Base-by-base conservation (phyloP, 2,797 vertebrate species). In the Crypturellus tataupa region DNA sequence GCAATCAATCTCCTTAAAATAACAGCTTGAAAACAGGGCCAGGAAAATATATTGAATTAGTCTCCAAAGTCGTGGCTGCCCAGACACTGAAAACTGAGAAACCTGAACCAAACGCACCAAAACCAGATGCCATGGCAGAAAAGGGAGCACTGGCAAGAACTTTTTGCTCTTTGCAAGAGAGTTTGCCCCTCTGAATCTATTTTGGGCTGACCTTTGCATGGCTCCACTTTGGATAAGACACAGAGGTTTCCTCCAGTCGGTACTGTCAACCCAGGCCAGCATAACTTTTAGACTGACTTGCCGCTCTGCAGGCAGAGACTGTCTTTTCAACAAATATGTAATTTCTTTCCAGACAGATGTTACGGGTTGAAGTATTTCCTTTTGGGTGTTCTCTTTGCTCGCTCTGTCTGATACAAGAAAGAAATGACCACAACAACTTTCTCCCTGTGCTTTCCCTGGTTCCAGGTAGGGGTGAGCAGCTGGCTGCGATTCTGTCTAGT, bases 401-500 rank as follows among this genome's bases (percentile, higher is more conserved):
- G 20, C 17, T 49, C 44, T 47, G 44, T 17, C 33, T 63, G 59
- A 44, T 60, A 58, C 3, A 2, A 47, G 76, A 27, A 31, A 40
- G 80, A 71, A 84, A 64, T 33, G 21, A 64, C 46, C 2, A 1
- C 75, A 65, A 67, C 69, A 78, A 60, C 70, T 56, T 77, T 81
- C 75, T 87, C 56, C 79, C 35, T 73, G 12, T 77, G 70, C 25
- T 84, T 87, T 77, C 71, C 40, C 56, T 33, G 60, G 40, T 86
- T 40, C 18, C 51, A 46, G 39, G 49, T 64, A 69, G 69, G 72
- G 29, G 21, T 40, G 37, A 76, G 49, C 78, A 86, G 79, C 79
- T 94, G 92, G 63, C 89, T 47, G 63, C 67, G 75, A 63, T 73
- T 70, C 89, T 84, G 46, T 23, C 59, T 56, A 63, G 59, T 80